Conservation (phyloP, 2,888 invertebrate species). For the Brassicogethes aeneus region DNA sequence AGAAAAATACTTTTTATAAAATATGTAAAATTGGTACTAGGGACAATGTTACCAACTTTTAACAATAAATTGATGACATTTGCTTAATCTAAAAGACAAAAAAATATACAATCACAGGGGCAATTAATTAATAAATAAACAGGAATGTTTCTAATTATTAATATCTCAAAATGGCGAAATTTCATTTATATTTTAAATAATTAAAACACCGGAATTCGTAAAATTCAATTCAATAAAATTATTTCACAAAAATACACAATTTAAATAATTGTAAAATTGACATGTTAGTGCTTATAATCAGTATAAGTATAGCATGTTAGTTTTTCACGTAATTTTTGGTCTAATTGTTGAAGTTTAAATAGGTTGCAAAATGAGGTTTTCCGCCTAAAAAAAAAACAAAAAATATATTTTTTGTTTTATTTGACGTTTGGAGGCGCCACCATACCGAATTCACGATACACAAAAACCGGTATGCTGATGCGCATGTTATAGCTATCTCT, state of each 20-base stretch:
- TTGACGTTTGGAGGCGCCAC: too few relatives aligned
- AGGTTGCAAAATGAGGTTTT: constrained; percentile 20
- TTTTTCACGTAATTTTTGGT: constrained; percentile 5
- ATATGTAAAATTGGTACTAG: constrained; percentile 8
- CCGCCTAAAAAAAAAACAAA: constrained; percentile 15
- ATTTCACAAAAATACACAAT: neutral
- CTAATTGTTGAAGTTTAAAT: constrained; percentile 23
- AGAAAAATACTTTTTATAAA: constrained; percentile 6
- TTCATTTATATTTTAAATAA: constrained; percentile 2
- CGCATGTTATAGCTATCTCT: too few relatives aligned
- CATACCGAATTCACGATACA: too few relatives aligned
- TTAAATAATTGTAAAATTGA: neutral
- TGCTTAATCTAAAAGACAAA: neutral
- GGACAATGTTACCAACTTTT: constrained; percentile 21
- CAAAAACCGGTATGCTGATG: too few relatives aligned
- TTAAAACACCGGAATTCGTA: too few relatives aligned
- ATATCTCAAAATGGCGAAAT: constrained; percentile 6
- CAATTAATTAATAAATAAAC: constrained; percentile 4
- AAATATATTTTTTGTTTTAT: too few relatives aligned
- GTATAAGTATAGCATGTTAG: constrained; percentile 1
- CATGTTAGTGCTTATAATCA: neutral
- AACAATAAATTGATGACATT: constrained; percentile 13
- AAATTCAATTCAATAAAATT: neutral
- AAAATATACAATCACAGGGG: neutral
- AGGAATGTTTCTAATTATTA: constrained; percentile 8